These are phyloP conservation scores for Torymus aiolomorphi DNA, from an alignment of 2,888 invertebrate species.

Conservation along the genomic window DNA sequence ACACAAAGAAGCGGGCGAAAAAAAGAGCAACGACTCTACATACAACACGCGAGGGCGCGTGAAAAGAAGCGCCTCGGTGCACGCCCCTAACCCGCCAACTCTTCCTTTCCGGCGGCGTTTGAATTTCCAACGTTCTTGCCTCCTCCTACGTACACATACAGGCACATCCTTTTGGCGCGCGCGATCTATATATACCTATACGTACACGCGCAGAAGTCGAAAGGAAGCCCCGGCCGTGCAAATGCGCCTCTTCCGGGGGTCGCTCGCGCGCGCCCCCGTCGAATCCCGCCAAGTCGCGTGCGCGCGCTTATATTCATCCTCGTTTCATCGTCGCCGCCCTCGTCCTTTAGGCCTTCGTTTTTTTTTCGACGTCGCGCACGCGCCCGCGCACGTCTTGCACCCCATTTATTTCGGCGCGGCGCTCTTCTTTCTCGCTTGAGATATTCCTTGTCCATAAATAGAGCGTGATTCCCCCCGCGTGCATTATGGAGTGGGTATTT, in stretches of 20 bases:
- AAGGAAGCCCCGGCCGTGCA: conserved; percentile 47
- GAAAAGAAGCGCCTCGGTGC: neutral
- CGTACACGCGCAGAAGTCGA: conserved; percentile 6
- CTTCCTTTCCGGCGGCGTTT: conserved; percentile 36
- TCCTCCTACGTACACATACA: neutral
- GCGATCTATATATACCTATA: neutral
- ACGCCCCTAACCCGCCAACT: conserved; percentile 8
- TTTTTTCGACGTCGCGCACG: conserved; percentile 6
- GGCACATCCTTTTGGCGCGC: too few relatives aligned
- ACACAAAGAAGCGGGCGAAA: conserved; percentile 8
- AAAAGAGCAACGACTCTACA: conserved; percentile 19
- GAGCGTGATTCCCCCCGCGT: conserved; percentile 42
- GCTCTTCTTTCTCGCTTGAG: conserved; percentile 7
- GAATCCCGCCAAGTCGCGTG: conserved; percentile 44
- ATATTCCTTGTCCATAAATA: conserved; percentile 39
- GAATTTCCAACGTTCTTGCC: conserved; percentile 13
- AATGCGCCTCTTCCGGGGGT: conserved; percentile 43
- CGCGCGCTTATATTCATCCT: conserved; percentile 17
- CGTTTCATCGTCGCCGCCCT: conserved; percentile 34
- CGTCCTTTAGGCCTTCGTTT: conserved; percentile 18
- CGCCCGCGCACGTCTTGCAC: conserved; percentile 19
- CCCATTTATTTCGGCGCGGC: conserved; percentile 45
- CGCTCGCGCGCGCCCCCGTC: neutral
- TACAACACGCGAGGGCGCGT: neutral
- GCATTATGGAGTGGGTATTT: conserved; percentile 19